Percentiles rank a stretch among this genome's conserved stretches.
Conservation (phyloP, 2,113 vertebrate species). For the Mohoua ochrocephala region DNA sequence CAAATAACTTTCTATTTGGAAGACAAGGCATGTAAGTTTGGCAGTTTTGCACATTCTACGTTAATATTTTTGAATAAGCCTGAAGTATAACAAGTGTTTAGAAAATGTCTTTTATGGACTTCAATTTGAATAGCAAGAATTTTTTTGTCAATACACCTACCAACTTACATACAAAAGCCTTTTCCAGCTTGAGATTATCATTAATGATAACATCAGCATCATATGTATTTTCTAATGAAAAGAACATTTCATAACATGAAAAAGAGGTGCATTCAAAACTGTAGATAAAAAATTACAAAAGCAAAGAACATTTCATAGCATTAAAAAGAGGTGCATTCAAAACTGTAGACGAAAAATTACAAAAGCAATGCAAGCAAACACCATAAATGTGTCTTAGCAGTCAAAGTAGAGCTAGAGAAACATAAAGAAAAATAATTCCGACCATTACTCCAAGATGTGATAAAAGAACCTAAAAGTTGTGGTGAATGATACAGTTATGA, state of each 20-base stretch:
- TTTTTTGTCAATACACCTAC: not conserved
- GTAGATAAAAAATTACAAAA: not conserved
- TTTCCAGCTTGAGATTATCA: not conserved
- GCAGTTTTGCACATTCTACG: not conserved
- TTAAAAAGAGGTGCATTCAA: not conserved
- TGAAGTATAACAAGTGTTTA: not conserved
- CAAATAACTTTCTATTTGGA: not conserved
- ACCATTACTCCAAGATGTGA: not conserved
- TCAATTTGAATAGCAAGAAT: not conserved
- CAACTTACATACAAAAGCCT: not conserved
- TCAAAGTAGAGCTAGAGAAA: not conserved
- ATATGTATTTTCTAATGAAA: not conserved
- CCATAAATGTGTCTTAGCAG: not conserved
- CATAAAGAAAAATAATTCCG: not conserved
- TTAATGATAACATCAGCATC: not conserved
- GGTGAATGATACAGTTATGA: not conserved
- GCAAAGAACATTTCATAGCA: not conserved
- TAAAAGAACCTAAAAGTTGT: not conserved
- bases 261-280: not conserved
- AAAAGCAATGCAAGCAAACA: not conserved
- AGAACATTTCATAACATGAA: not conserved
- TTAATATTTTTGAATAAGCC: not conserved
- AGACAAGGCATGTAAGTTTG: not conserved
- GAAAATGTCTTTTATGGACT: not conserved
- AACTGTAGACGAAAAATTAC: not conserved